Base-by-base conservation (phyloP, 2,888 invertebrate species). In the Leptinotarsa rubiginosa region DNA sequence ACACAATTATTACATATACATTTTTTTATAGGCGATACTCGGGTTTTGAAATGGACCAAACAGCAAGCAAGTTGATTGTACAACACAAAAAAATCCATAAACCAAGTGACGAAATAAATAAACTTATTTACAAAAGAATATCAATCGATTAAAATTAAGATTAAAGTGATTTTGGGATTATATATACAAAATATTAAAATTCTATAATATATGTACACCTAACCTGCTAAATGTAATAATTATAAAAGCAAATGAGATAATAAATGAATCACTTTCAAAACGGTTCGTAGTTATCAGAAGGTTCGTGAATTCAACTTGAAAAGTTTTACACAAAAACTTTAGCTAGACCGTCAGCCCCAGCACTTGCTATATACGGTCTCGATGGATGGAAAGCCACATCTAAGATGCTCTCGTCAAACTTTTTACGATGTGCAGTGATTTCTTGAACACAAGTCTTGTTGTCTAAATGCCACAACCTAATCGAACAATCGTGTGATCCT, bases 381-480 rank as follows among this genome's bases (percentile, higher is more conserved):
- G 97, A 94, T 84, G 99, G 98, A 91, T 99, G 99, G 93, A 99
- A 99, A 85, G 99, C 98, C 82, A 99, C 99, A 88, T 98, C 97
- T 87, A 97, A 93, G 90, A 99, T 99, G 88, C 98, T 96, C 90
- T 99, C 98, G 89, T 99, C 99, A 90, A 98, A 98, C 91, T 99
- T 99, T 90, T 99, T 99, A 85, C 99, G 94, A 90, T 99, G 99
- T 83, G 98, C 98, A 71, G 99, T 99, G 87, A 99, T 99, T 90
- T 99, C 99, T 89, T 99, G 99, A 84, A 99, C 97, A 91, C 99
- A 99, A 77, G 97, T 97, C 90, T 98, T 97, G 90, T 96, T 97
- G 91, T 99, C 98, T 87, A 99, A 92, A 91, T 99, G 98, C 99
- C 99, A 99, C 84, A 99, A 92, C 84, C 99, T 93, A 88, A 99